Percentiles rank a stretch among this genome's conserved stretches.
Evolutionary conservation across 2,113 vertebrate genomes (phyloP).

Genomic region (Conger conger): DNA sequence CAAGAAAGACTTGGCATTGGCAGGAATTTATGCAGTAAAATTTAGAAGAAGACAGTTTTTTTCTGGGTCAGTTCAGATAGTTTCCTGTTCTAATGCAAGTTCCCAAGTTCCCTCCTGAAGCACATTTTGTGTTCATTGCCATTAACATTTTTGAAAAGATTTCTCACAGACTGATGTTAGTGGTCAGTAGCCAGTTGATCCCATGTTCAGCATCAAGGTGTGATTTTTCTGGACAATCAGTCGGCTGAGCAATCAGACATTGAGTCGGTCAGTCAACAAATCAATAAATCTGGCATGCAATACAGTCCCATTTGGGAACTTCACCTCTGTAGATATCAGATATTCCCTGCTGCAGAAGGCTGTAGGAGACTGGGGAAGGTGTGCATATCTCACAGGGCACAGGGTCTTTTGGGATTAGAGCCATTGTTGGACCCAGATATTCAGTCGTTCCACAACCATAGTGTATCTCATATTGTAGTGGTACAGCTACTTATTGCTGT

Average conservation of each 20-base stretch:
- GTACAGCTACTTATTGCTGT: background rate
- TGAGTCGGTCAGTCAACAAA: background rate
- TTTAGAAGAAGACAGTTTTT: background rate
- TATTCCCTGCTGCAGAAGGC: too few species aligned
- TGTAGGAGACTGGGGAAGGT: too few species aligned
- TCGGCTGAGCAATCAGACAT: background rate
- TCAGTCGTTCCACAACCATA: background rate
- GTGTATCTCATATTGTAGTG: too few species aligned
- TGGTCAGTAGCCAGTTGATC: background rate
- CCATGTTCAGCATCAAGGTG: background rate
- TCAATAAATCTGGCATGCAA: background rate
- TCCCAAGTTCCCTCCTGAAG: too few species aligned
- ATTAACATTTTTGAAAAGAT: too few species aligned
- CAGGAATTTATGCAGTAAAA: background rate
- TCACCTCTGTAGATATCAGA: background rate
- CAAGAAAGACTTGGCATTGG: background rate
- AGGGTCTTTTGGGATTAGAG: background rate
- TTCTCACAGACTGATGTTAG: background rate
- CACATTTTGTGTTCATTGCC: too few species aligned
- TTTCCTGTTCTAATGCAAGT: background rate
- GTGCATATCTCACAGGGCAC: too few species aligned
- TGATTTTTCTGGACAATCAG: background rate
- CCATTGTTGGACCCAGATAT: background rate
- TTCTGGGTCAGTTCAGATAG: background rate
- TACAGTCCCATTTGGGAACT: background rate